Evolutionary conservation across 2,888 invertebrate genomes (phyloP), one percentile per base, ranked within the genome.

Genomic region (Cheilosia scutellata): DNA sequence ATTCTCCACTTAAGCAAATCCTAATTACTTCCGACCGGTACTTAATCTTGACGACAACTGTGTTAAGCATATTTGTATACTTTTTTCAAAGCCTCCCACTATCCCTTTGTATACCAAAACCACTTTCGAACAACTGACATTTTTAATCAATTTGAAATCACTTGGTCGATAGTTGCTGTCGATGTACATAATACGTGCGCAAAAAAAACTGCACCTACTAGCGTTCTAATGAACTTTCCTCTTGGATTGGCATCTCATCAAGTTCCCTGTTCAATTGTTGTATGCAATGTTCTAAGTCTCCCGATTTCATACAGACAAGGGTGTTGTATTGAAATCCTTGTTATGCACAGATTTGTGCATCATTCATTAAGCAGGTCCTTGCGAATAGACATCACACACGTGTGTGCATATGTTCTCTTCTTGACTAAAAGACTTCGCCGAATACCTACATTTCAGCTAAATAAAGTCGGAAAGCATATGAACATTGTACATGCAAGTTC

Each of bases 211-310:
- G 4, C 47, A 68, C 27, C 33, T 2, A 55, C 27, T 2, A 55
- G 16, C 20, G 9, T 63, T 40, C 25, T 68, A 68, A 75, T 70
- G 42, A 62, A 68, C 20, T 47, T 57, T 49, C 49, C 60, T 33
- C 47, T 31, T 40, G 13, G 40, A 57, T 57, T 65, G 47, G 20
- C n/a, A 58, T 66, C 20, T 51, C 40, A 58, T 58, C 25, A 31
- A 40, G 75, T 31, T 42, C 58, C 31, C 76, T 76, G 57, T 75
- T 75, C 74, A 75, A 75, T 65, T 65, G 47, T 40, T 49, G 47
- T 55, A 57, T 65, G 20, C 65, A 55, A n/a, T 31, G 16, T 9
- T 16, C 57, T n/a, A n/a, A 13, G 31, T n/a, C 4, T 37, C 5
- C 29, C 13, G 31, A 27, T 5, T 42, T 1, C 49, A 53, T 20